Base-by-base conservation (phyloP, 2,797 vertebrate genomes). In the Chanos chanos region DNA sequence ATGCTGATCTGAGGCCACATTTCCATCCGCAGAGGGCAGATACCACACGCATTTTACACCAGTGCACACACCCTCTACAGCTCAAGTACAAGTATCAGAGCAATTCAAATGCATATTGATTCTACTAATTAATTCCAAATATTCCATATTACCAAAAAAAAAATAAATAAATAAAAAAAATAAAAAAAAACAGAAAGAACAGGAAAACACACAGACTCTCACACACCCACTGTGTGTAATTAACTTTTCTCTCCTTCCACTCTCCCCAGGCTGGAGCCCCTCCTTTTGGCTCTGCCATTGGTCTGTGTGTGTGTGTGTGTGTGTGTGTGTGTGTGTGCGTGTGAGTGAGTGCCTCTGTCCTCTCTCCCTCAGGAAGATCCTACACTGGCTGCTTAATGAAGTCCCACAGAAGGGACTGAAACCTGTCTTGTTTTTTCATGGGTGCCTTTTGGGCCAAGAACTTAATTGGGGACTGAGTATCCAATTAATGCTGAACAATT, bases 401-500 rank as follows among this genome's bases (percentile, higher is more conserved):
- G 79, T 77, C 86, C 89, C 88, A 80, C 37, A 57, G 85, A 86
- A 88, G 83, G 8, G 8, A 36, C 40, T 73, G 51, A 74, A 61
- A 74, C 74, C 76, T 68, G 72, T 66, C 6, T 7, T 76, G 80
- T 81, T 86, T 88, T 90, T 90, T 80, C 83, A 89, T 76, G 74
- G 79, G 85, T 66, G 83, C 87, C 88, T 91, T 90, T 85, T 82
- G 87, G 90, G 90, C 85, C 71, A 6, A 75, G 81, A 79, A 85
- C 86, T 89, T 94, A 93, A 96, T 93, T 92, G 89, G 82, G 87
- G 89, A 90, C 89, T 86, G 83, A 88, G 89, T 79, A 86, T 89
- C 91, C 91, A 93, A 88, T 89, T 94, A 94, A 89, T 78, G 75
- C 72, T 61, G 55, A 83, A 75, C 79, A 77, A 75, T 84, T 70